Evolutionary conservation across 2,797 vertebrate genomes (phyloP).

Genomic region (Eleutherodactylus coqui): DNA sequence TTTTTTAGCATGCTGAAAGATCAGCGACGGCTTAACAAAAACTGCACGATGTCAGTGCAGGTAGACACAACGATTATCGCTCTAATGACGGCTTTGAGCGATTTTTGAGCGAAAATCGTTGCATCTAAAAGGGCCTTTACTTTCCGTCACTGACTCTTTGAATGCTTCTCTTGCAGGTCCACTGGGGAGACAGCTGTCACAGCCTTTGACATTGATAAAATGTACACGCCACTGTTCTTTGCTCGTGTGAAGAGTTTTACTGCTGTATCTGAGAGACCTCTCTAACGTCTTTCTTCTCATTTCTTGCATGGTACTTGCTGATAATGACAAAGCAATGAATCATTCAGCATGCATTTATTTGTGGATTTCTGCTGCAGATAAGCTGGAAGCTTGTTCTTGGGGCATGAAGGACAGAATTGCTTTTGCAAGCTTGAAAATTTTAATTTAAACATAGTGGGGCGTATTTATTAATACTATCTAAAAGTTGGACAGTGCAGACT

Average conservation of each 20-base stretch:
- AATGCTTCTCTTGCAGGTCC: slow-evolving; percentile 75
- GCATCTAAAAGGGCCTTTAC: too few species aligned
- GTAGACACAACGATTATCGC: too few species aligned
- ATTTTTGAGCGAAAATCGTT: too few species aligned
- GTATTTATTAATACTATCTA: too few species aligned
- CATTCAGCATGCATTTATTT: slow-evolving; percentile 72
- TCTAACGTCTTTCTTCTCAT: slow-evolving; percentile 76
- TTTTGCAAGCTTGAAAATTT: slow-evolving; percentile 4
- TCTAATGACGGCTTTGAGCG: too few species aligned
- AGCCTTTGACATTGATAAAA: slow-evolving; percentile 94
- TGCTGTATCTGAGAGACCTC: slow-evolving; percentile 90
- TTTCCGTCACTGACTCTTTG: neutral
- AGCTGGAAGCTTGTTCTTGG: slow-evolving; percentile 64
- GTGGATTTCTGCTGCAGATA: slow-evolving; percentile 72
- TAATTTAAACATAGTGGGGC: neutral
- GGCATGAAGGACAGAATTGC: neutral
- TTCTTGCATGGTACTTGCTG: slow-evolving; percentile 74
- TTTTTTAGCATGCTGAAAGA: too few species aligned
- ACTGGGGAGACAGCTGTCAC: slow-evolving; percentile 93
- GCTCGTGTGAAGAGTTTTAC: slow-evolving; percentile 97
- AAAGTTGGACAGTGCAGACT: too few species aligned
- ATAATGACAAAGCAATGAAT: slow-evolving; percentile 69
- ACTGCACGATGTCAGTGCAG: too few species aligned
- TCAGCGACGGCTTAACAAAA: too few species aligned
- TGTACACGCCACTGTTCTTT: slow-evolving; percentile 94